These are phyloP conservation scores for Polyommatus icarus DNA, from an alignment of 2,888 invertebrate species.

Conservation along the genomic window DNA sequence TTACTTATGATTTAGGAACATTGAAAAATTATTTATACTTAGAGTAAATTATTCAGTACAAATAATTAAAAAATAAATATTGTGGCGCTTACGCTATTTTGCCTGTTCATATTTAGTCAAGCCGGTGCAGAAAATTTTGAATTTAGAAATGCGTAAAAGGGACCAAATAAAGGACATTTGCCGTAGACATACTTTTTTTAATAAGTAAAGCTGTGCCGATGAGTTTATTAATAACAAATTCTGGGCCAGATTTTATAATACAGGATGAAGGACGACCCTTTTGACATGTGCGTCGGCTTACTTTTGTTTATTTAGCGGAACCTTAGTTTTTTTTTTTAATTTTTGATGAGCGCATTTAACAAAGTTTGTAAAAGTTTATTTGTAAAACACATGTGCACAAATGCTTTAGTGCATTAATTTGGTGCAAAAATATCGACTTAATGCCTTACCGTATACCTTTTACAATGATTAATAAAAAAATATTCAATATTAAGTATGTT, in stretches of 20 bases:
- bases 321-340: conserved; percentile 49
- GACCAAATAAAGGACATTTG: background rate
- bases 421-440: background rate
- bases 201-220: conserved; percentile 70
- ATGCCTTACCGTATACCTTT: no score
- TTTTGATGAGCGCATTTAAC: conserved; percentile 24
- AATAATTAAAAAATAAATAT: background rate
- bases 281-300: conserved; percentile 69
- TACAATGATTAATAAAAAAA: no score
- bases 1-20: background rate
- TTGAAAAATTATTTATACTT: background rate
- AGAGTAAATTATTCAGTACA: background rate
- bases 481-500: background rate
- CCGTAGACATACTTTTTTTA: conserved; percentile 40
- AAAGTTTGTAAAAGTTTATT: conserved; percentile 1
- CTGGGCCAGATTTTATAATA: conserved; percentile 67
- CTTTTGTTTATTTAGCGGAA: conserved; percentile 73
- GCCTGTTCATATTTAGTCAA: background rate
- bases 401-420: background rate
- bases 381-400: background rate
- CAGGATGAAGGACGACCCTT: conserved; percentile 60
- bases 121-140: background rate
- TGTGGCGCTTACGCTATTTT: background rate
- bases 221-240: conserved; percentile 77
- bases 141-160: background rate